Percentiles rank a stretch among this genome's conserved stretches.
These are phyloP conservation scores for Epizoanthus ramosus DNA, from an alignment of 92 coral and sea anemone species.

Conservation along the genomic window DNA sequence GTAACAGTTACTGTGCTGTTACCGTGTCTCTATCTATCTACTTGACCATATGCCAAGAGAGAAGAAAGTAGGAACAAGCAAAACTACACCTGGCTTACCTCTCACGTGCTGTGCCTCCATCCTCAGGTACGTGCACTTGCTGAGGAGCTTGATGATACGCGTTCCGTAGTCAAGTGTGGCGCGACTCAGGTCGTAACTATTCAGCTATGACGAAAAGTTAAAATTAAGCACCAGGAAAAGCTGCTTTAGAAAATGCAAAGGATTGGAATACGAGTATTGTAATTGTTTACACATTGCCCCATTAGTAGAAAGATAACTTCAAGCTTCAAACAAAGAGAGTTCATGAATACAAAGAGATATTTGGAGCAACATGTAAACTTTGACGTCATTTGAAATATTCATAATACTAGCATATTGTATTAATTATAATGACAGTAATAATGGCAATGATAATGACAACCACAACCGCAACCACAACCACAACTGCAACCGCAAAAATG, in stretches of 20 bases:
- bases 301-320: no score
- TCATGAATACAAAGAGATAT: no score
- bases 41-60: neutral
- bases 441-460: no score
- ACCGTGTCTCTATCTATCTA: neutral
- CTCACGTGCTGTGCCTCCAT: constrained; percentile 88
- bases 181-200: constrained; percentile 84
- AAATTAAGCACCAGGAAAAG: neutral
- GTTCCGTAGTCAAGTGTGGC: constrained; percentile 97
- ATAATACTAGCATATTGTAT: no score
- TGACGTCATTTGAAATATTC: no score
- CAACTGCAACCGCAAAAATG: no score
- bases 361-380: no score
- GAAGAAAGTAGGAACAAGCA: neutral
- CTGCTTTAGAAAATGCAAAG: neutral
- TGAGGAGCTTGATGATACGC: constrained; percentile 80
- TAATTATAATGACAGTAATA: no score
- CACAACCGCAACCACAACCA: no score
- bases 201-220: constrained; percentile 58
- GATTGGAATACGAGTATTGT: neutral
- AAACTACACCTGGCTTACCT: constrained; percentile 57
- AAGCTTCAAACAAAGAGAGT: no score
- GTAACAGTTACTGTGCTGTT: no score
- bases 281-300: neutral
- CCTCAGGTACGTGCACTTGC: constrained; percentile 88